Base-by-base conservation (phyloP, 2,113 vertebrate genomes). In the Pygoscelis adeliae region DNA sequence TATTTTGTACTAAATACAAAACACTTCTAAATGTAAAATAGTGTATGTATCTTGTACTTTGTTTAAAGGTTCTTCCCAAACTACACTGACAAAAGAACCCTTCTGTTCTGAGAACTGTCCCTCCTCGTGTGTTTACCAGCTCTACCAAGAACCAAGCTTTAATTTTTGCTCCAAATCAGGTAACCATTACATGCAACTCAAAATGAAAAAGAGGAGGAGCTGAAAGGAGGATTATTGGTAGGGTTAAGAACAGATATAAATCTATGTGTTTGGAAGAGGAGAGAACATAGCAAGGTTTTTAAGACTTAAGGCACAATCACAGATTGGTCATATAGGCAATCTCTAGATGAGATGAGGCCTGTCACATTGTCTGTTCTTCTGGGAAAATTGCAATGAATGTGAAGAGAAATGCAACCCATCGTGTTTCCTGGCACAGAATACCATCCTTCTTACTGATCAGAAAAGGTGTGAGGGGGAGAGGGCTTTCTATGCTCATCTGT, bases 1-100 rank as follows among this genome's bases (percentile, higher is more conserved):
- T 58, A 20, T 88, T 96, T 97, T 96, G 26, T 97, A 83, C 79
- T 87, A 90, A 94, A 90, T 85, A 83, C 56, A 87, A 73, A 88
- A 6, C 19, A 67, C 15, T 94, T 89, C 74, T 87, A 77, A 96
- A 61, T 87, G 67, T 67, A 56, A 96, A 96, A 91, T 10, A 85
- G 84, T 49, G 20, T 86, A 6, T 74, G n/a, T 73, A 12, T 59
- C 8, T 18, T 77, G 18, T 61, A 9, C 20, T 73, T 85, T 63
- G 23, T 65, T 77, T 69, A 83, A 89, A 80, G 53, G 34, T 46
- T 93, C 8, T 92, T 90, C 23, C 78, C 73, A 63, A 50, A 40
- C 26, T 72, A 16, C 38, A 10, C 56, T 83, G 83, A 42, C 53
- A 52, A 6, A 53, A 52, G 67, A 88, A 44, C 11, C 10, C 15